A percentile compares a stretch with the other conserved stretches of the same genome.
Conservation (phyloP, 2,888 invertebrate species). For the Uropetala carovei region DNA sequence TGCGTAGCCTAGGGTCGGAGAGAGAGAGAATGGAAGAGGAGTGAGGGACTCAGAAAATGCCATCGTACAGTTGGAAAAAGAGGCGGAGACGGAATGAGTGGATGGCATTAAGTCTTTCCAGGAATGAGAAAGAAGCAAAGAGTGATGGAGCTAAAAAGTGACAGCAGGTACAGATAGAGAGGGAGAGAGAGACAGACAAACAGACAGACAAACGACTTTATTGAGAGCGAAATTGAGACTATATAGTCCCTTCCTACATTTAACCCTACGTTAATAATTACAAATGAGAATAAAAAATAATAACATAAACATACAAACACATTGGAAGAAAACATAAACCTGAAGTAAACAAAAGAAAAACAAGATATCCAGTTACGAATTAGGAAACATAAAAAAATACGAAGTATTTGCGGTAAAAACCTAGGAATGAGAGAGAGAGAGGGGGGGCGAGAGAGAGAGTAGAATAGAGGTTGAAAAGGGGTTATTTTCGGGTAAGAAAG, state of each 20-base stretch:
- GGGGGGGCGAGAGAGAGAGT: background rate
- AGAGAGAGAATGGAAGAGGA: slow-evolving; percentile 65
- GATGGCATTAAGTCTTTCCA: no score
- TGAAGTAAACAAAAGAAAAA: no score
- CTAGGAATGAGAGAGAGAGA: background rate
- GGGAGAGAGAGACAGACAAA: no score
- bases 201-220: no score
- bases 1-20: slow-evolving; percentile 66
- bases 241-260: no score
- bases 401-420: no score
- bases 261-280: no score
- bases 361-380: no score
- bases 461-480: background rate
- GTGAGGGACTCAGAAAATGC: slow-evolving; percentile 56
- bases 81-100: background rate
- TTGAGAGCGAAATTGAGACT: no score
- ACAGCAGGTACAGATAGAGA: background rate
- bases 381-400: background rate
- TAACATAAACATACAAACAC: no score
- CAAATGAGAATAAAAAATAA: no score
- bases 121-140: background rate
- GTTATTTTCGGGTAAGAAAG: background rate
- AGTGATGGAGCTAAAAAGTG: background rate
- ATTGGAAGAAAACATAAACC: no score
- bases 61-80: background rate